A percentile compares a stretch with the other conserved stretches of the same genome.
These are phyloP conservation scores for Clistopyga incitator DNA, from an alignment of 2,888 invertebrate genomes.

Conservation along the genomic window DNA sequence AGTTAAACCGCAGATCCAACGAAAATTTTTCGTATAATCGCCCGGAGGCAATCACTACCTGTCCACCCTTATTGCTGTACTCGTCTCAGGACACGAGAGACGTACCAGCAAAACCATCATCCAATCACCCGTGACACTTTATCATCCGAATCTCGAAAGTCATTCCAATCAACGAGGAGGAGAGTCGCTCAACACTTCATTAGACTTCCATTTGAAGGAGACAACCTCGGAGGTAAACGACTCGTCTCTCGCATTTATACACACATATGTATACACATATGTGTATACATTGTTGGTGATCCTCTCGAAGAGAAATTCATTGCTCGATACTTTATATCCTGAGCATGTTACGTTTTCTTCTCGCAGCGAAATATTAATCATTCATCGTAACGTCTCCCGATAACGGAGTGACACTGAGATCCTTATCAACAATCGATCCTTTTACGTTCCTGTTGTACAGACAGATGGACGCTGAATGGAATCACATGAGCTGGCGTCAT, in stretches of 20 bases:
- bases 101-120: conserved; percentile 55
- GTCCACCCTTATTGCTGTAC: not conserved
- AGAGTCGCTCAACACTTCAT: conserved; percentile 68
- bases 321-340: conserved; percentile 23
- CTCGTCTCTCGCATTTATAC: not conserved
- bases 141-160: conserved; percentile 70
- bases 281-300: not conserved
- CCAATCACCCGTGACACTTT: conserved; percentile 70
- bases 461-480: not conserved
- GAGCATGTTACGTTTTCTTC: conserved; percentile 42
- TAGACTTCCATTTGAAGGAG: conserved; percentile 69
- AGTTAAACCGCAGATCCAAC: conserved; percentile 23
- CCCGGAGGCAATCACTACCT: conserved; percentile 10
- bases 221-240: conserved; percentile 59
- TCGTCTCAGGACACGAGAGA: not conserved
- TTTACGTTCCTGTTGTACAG: not conserved
- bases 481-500: not conserved
- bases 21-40: conserved; percentile 30
- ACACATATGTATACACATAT: conserved; percentile 18
- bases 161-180: conserved; percentile 71
- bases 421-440: conserved; percentile 42
- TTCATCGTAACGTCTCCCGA: conserved; percentile 26
- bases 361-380: too few relatives aligned
- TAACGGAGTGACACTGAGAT: conserved; percentile 40
- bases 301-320: conserved; percentile 54